Evolutionary conservation across 2,113 vertebrate genomes (phyloP), one percentile per base, ranked within the genome.

Genomic region (Camarhynchus parvulus): DNA sequence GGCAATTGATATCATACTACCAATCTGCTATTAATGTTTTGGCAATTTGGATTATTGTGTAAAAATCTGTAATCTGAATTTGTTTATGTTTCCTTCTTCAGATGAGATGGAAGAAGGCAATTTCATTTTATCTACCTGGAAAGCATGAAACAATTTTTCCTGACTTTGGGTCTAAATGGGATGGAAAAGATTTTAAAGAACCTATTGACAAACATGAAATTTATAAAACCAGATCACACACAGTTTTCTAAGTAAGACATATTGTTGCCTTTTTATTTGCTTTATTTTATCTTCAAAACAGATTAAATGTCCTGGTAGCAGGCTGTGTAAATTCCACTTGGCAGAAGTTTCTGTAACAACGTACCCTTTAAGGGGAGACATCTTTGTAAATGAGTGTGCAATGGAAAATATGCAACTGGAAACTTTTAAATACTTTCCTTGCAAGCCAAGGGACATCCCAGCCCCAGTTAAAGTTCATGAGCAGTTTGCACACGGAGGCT

Each of bases 121-220:
- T 86, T 77, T 83, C 13, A 33, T 70, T 1, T 83, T 67, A 37
- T 42, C 35, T 66, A 33, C 18, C 37, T 61, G 46, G 46, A 75
- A 30, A 49, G 8, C 37, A 56, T 0, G 3, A 59, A 10, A 47
- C 13, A 68, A 20, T 75, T 61, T 68, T 61, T 41, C 68, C 39
- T 75, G 11, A 15, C 3, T 87, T 78, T 75, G n/a, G 15, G 15
- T 84, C 62, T 72, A 58, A 78, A 42, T 3, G 4, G 9, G 31
- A 49, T 33, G 42, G 56, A 37, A 86, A 89, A 75, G 8, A 39
- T 44, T 89, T 95, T 77, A 79, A 79, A 79, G 8, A 85, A 69
- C 3, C 5, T 37, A 9, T 46, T 77, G 76, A 70, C 16, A 67
- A 89, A 80, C 4, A 35, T 10, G 4, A 47, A 37, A 28, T 83